phyloP scores from a whole-genome alignment of 2,888 invertebrate species.

The Caradrina clavipalpis region DNA sequence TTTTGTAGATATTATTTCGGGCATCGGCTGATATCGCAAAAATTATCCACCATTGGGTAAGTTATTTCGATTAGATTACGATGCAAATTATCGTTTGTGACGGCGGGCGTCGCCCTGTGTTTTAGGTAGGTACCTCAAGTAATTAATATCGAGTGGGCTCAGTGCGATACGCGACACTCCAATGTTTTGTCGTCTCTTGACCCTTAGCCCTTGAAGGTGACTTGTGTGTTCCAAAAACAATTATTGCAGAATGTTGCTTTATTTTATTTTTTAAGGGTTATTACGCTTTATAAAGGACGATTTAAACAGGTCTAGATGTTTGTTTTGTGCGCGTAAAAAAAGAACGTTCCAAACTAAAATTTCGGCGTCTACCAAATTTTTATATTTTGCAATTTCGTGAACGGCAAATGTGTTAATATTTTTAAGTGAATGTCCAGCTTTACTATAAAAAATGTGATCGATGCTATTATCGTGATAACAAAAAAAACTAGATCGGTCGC shows the following conservation, averaged over 20 bases:
- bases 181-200: constrained; percentile 75
- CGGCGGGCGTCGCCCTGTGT: constrained; percentile 76
- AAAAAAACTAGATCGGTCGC: not conserved
- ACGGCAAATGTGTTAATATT: not conserved
- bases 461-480: not conserved
- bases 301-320: not conserved
- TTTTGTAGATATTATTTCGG: constrained; percentile 71
- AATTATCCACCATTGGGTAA: constrained; percentile 90
- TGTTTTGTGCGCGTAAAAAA: constrained; percentile 49
- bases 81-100: constrained; percentile 86
- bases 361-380: not conserved
- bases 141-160: constrained; percentile 73
- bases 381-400: not conserved
- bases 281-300: not conserved
- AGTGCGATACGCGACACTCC: constrained; percentile 72
- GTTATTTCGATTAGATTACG: constrained; percentile 89
- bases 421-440: not conserved
- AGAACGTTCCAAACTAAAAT: not conserved
- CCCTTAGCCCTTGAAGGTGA: constrained; percentile 69
- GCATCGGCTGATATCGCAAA: constrained; percentile 85
- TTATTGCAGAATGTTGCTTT: constrained; percentile 52
- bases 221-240: constrained; percentile 56
- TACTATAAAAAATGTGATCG: not conserved
- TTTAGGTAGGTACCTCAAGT: constrained; percentile 72
- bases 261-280: not conserved